These are phyloP conservation scores for Rhodinocichla rosea DNA, from an alignment of 2,113 vertebrate species.

Conservation along the genomic window DNA sequence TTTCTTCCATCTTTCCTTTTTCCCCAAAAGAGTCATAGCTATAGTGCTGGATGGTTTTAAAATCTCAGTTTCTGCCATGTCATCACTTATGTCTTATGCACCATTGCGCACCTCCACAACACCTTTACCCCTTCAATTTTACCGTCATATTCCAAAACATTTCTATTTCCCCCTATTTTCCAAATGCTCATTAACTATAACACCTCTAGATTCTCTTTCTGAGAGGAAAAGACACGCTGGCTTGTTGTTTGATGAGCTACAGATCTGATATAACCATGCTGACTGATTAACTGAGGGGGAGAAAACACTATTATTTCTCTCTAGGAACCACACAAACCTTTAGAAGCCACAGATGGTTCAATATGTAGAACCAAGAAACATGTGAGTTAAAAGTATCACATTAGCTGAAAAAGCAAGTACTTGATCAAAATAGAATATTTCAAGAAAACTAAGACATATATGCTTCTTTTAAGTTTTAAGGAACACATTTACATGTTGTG, in stretches of 20 bases:
- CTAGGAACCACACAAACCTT: neutral
- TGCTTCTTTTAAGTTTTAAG: neutral
- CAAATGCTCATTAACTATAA: neutral
- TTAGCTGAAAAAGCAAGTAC: neutral
- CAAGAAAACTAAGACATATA: neutral
- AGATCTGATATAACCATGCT: neutral
- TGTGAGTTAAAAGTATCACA: neutral
- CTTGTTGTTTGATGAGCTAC: neutral
- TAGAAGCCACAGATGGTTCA: neutral
- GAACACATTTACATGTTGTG: neutral
- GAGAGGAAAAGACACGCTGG: neutral
- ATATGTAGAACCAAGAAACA: neutral
- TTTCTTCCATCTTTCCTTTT: neutral
- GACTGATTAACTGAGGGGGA: neutral
- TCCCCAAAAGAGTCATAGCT: neutral
- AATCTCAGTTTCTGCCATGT: neutral
- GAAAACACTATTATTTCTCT: neutral
- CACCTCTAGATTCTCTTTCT: neutral
- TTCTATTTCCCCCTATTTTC: neutral
- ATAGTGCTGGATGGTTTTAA: neutral
- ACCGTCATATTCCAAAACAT: neutral
- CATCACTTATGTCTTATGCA: neutral
- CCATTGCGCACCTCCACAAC: neutral
- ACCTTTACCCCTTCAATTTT: neutral
- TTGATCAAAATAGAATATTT: neutral